Percentiles rank a stretch among this genome's conserved stretches.
Conservation (phyloP, 37 sponge, comb jelly and placozoan species). For the Hexactinellida sp. region DNA sequence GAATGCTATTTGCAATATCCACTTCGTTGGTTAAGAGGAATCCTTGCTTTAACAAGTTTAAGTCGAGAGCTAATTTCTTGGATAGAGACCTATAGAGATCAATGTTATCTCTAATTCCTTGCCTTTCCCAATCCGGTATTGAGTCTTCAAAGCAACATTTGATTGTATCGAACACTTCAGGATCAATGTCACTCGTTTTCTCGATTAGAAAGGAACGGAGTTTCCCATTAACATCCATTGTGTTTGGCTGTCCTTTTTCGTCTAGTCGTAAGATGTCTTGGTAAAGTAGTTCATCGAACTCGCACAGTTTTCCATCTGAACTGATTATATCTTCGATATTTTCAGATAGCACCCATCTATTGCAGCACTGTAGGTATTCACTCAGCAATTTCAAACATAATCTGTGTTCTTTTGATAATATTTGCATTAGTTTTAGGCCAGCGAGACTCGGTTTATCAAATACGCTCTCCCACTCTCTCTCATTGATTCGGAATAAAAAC, state of each 20-base stretch:
- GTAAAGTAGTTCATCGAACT: neutral
- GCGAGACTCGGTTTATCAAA: neutral
- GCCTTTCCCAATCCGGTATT: neutral
- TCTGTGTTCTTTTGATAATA: conserved; percentile 3
- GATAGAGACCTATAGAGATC: conserved; percentile 13
- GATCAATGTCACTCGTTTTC: neutral
- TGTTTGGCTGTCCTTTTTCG: neutral
- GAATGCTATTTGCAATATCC: neutral
- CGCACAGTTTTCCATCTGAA: neutral
- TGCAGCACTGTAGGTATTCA: neutral
- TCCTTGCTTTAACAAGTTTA: neutral
- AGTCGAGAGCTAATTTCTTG: neutral
- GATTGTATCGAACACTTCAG: neutral
- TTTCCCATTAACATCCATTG: neutral
- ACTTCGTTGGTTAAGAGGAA: neutral
- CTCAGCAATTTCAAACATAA: neutral
- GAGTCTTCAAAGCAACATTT: neutral
- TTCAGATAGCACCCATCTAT: neutral
- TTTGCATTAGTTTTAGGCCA: neutral
- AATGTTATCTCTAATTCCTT: neutral
- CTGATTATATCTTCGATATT: neutral
- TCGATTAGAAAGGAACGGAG: neutral
- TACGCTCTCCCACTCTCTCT: neutral
- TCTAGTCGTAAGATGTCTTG: neutral
- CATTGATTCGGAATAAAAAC: neutral